Evolutionary conservation across 2,797 vertebrate genomes (phyloP), one percentile per base, ranked within the genome.

Genomic region (Mus spretus): DNA sequence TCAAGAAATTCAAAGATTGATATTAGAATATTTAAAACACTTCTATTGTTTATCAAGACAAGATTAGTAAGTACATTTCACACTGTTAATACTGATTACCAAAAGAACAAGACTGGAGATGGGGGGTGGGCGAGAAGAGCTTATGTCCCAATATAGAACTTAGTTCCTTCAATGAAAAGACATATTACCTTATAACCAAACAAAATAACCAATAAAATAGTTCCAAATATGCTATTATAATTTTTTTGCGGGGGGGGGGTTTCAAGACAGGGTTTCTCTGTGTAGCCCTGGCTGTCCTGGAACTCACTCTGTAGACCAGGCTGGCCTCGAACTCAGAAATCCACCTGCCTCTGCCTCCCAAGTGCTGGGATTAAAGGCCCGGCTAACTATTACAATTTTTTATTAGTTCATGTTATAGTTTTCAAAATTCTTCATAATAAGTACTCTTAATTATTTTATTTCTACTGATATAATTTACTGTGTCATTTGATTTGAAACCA

Each of bases 1-100:
- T 53, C 19, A 97, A 93, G 44, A 7, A 90, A 95, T 83, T 79
- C 57, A 50, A 92, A 90, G 13, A 44, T 78, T 92, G 22, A 47
- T 40, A 6, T 89, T 72, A 81, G 31, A 90, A 78, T 83, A 59
- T 57, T 77, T 93, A 87, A 93, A 91, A 50, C 37, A 93, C 12
- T 72, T 92, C 83, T 93, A 80, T 61, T 78, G 17, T 80, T 89
- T 90, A 74, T 94, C 6, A 57, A 34, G 37, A 93, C 11, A 61
- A 67, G 11, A 83, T 19, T 22, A 82, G 20, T 22, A 72, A 59
- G 77, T 14, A 72, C 1, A 84, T 10, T 81, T 37, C 13, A 75
- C 1, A 20, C 4, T 22, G 3, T 57, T 53, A 50, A 7, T 24
- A 67, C 3, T 74, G 19, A 15, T 84, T 96, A 75, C 17, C n/a